phyloP scores from a whole-genome alignment of 2,113 vertebrate species.

The Planiliza haematocheilus region DNA sequence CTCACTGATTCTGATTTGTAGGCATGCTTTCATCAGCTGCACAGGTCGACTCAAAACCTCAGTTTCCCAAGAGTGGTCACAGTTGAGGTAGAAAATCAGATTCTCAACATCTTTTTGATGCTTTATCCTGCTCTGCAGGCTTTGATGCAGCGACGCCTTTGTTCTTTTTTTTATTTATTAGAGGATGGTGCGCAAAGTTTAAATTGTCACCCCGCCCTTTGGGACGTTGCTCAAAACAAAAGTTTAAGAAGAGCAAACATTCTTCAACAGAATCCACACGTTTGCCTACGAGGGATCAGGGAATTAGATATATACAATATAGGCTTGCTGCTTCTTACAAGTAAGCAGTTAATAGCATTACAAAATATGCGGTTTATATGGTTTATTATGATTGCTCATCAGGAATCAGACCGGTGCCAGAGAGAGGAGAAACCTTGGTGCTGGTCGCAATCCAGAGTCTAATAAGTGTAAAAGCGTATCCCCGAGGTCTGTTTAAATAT shows the following conservation, averaged over 20 bases:
- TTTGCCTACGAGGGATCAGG: background rate
- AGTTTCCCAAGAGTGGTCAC: background rate
- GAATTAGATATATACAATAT: background rate
- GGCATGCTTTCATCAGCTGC: background rate
- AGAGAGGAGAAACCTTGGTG: slow-evolving; percentile 25
- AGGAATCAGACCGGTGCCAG: slow-evolving; percentile 28
- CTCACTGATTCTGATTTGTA: slow-evolving; percentile 10
- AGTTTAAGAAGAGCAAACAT: background rate
- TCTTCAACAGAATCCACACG: background rate
- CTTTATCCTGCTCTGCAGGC: slow-evolving; percentile 23
- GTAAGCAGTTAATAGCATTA: slow-evolving; percentile 43
- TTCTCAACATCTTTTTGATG: slow-evolving; percentile 34
- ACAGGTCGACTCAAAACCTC: slow-evolving; percentile 5
- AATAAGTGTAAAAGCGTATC: slow-evolving; percentile 48
- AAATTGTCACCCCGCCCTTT: slow-evolving; percentile 1
- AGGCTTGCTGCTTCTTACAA: background rate
- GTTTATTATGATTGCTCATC: slow-evolving; percentile 24
- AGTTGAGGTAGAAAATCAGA: slow-evolving; percentile 25
- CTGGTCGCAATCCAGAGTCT: slow-evolving; percentile 31
- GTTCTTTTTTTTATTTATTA: background rate
- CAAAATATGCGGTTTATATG: slow-evolving; percentile 23
- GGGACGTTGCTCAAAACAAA: background rate
- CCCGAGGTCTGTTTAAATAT: slow-evolving; percentile 43
- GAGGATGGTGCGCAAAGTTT: slow-evolving; percentile 8
- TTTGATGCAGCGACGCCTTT: slow-evolving; percentile 33